phyloP scores from a whole-genome alignment of 2,113 vertebrate genomes.

The Dromaius novaehollandiae region DNA sequence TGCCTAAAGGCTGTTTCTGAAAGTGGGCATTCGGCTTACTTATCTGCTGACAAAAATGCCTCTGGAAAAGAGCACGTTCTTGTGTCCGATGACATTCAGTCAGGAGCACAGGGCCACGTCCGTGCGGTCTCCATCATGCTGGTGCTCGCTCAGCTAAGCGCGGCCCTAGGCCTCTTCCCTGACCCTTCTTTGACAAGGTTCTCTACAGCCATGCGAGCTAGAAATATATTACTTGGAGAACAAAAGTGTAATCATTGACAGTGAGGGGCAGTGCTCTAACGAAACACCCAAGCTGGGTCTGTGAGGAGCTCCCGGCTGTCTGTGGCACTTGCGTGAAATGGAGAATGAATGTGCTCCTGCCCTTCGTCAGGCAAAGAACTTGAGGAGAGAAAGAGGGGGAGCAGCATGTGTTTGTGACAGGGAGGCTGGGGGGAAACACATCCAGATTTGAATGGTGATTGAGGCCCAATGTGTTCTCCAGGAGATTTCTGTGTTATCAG shows the following conservation, averaged over 20 bases:
- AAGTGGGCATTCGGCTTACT: background rate
- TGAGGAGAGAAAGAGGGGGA: background rate
- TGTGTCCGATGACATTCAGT: background rate
- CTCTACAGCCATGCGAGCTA: background rate
- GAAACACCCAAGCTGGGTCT: background rate
- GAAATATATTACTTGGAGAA: background rate
- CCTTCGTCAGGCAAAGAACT: background rate
- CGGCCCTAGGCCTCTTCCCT: rapidly evolving
- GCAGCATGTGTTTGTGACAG: background rate
- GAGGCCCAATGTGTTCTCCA: background rate
- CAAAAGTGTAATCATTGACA: background rate
- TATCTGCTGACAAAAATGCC: background rate
- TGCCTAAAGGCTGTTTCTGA: background rate
- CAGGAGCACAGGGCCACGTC: background rate
- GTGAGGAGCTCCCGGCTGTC: background rate
- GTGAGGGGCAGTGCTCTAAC: background rate
- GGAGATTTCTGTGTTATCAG: background rate
- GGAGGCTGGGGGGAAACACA: background rate
- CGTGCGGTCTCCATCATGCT: rapidly evolving
- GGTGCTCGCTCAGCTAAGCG: background rate
- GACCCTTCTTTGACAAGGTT: background rate
- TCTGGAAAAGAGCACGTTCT: background rate
- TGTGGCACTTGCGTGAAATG: rapidly evolving
- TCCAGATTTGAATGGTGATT: background rate
- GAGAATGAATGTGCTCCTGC: background rate